phyloP scores from a whole-genome alignment of 2,113 vertebrate genomes.

The Phrynosoma platyrhinos region DNA sequence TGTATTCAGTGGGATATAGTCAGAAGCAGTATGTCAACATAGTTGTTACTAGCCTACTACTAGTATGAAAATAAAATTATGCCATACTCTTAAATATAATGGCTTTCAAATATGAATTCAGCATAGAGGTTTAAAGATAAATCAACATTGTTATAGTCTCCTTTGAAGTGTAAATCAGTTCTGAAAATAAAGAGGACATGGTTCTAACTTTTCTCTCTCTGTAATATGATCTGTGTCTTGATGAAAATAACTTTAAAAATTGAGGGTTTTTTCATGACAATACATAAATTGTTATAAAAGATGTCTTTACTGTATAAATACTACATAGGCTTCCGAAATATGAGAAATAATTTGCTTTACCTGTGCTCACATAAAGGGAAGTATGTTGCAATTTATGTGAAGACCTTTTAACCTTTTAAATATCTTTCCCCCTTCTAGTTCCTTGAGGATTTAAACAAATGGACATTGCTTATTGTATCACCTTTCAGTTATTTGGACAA shows the following conservation, averaged over 20 bases:
- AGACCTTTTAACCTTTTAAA: slow-evolving; percentile 11
- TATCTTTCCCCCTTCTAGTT: slow-evolving; percentile 74
- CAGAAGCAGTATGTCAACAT: not conserved
- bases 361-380: not conserved
- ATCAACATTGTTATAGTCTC: not conserved
- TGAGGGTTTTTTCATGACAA: not conserved
- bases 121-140: not conserved
- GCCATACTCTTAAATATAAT: not conserved
- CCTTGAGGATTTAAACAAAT: slow-evolving; percentile 88
- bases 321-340: not conserved
- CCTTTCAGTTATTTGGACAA: slow-evolving; percentile 67
- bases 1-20: too few species aligned
- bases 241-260: not conserved
- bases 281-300: not conserved
- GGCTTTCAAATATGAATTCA: not conserved
- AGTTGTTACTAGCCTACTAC: not conserved
- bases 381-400: not conserved
- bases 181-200: not conserved
- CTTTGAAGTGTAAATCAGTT: not conserved
- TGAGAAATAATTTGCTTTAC: not conserved
- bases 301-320: not conserved
- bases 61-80: not conserved
- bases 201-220: not conserved
- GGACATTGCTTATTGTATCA: slow-evolving; percentile 83
- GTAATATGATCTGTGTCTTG: not conserved